These are phyloP conservation scores for Camponotus floridanus DNA, from an alignment of 1,140 invertebrate genomes.

Conservation along the genomic window DNA sequence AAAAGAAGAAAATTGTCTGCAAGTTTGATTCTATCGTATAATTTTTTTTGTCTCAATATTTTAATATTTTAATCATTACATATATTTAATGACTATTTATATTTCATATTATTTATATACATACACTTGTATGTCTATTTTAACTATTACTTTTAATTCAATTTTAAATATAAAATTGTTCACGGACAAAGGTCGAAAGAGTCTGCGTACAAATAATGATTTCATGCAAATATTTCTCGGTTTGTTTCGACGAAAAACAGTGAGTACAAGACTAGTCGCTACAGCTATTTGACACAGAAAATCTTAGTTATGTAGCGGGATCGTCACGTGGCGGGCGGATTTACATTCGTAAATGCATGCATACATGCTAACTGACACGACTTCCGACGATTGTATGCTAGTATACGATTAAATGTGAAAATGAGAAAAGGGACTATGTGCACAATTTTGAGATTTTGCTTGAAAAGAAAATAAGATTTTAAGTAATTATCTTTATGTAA, in stretches of 20 bases:
- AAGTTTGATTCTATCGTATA: no score
- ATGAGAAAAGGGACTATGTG: background rate
- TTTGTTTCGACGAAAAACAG: background rate
- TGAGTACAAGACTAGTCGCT: conserved; percentile 57
- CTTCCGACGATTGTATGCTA: background rate
- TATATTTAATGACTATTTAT: no score
- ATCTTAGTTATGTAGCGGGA: conserved; percentile 74
- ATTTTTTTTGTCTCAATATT: no score
- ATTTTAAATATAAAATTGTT: background rate
- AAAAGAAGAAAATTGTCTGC: no score
- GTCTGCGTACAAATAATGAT: conserved; percentile 16
- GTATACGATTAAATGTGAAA: conserved; percentile 2
- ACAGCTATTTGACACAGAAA: conserved; percentile 82
- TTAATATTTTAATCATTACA: no score
- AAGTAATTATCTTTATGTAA: no score
- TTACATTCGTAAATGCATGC: conserved; percentile 69
- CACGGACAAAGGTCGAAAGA: background rate
- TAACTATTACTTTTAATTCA: no score
- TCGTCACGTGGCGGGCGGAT: conserved; percentile 62
- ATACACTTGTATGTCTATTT: no score
- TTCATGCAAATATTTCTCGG: background rate
- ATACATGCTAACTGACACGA: background rate
- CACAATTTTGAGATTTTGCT: no score
- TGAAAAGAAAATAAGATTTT: no score
- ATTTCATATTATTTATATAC: no score